Percentiles rank a stretch among this genome's conserved stretches.
phyloP scores from a whole-genome alignment of 2,113 vertebrate genomes.

The Nycticorax nycticorax region DNA sequence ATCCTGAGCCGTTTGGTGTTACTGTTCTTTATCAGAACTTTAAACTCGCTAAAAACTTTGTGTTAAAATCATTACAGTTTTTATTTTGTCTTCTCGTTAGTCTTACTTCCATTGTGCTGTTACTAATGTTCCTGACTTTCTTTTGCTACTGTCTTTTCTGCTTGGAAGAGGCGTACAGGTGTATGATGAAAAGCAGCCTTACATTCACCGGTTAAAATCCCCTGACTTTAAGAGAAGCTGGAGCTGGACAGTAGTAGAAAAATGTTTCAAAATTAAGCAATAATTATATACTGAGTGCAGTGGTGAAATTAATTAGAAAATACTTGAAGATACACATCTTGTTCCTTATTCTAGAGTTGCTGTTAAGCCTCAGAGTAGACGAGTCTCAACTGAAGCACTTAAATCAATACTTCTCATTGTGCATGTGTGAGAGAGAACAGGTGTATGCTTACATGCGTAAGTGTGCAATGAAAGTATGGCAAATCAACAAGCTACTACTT shows the following conservation, averaged over 20 bases:
- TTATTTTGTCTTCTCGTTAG: background rate
- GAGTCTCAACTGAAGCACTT: background rate
- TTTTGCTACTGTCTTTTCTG: background rate
- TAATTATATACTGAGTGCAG: background rate
- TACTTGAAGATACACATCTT: background rate
- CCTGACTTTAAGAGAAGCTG: background rate
- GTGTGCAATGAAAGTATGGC: background rate
- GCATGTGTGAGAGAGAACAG: background rate
- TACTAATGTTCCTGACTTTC: background rate
- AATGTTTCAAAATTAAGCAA: background rate
- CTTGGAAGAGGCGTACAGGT: background rate
- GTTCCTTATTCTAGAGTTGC: background rate
- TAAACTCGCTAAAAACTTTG: background rate
- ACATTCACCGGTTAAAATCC: background rate
- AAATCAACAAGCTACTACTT: background rate
- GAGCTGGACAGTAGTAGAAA: background rate
- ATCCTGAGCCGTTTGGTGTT: background rate
- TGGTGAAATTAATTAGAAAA: background rate
- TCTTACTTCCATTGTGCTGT: background rate
- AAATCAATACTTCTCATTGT: background rate
- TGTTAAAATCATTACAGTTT: background rate
- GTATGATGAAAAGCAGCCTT: background rate
- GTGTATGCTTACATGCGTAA: too few species aligned
- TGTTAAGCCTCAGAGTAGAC: background rate
- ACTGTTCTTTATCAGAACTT: background rate